Evolutionary conservation across 2,113 vertebrate genomes (phyloP), one percentile per base, ranked within the genome.

Genomic region (Myrmecobius fasciatus): DNA sequence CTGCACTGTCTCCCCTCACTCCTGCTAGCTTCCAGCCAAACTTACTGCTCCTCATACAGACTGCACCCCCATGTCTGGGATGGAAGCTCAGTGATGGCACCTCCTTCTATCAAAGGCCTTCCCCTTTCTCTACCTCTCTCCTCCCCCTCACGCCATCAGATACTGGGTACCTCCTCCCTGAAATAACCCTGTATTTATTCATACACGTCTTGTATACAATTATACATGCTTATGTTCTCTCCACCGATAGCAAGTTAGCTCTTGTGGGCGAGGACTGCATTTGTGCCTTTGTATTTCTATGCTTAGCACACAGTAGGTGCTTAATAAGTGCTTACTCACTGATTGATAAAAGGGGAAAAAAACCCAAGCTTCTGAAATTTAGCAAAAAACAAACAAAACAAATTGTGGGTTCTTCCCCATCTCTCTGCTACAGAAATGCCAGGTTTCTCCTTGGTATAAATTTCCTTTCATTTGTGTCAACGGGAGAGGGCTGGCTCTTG

Each of bases 401-500:
- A 36, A 67, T 96, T 89, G 91, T 93, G 95, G 94, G 92, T 94
- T 97, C 48, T 3, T 53, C 56, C 46, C 91, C 46, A 1, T 91
- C 95, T 91, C 51, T 54, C 88, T 94, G 95, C 93, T 93, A 93
- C 0, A 0, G 88, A 92, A 49, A 93, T 46, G 93, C 93, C 89
- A 67, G 92, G 53, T 96, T 93, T 96, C 91, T 96, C 95, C 97
- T 92, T 93, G 96, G 95, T 96, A 95, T 89, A 96, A 93, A 97
- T 97, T 96, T 94, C 91, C 93, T 96, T 95, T 97, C 96, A 94
- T 97, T 93, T 96, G 51, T 96, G 91, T 97, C 96, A 98, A 96
- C 52, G 89, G 95, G 94, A 97, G 43, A 46, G 8, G 53, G 91
- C 54, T 93, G 43, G 0, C 48, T 93, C 28, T 0, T 2, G 93